Evolutionary conservation across 2,888 invertebrate genomes (phyloP).

Genomic region (Elmis aenea): DNA sequence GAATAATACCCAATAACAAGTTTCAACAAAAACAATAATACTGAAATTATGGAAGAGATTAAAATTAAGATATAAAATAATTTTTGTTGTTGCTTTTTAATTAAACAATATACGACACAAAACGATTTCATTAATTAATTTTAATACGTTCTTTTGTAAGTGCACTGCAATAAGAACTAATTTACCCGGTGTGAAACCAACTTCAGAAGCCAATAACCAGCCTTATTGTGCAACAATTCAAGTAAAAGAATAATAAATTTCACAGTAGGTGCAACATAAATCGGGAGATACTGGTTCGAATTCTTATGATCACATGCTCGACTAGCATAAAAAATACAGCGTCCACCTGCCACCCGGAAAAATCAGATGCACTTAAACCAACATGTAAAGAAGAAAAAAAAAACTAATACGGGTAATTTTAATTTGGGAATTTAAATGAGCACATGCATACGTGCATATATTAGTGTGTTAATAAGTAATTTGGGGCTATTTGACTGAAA

Average conservation of each 20-base stretch:
- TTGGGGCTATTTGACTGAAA: slow-evolving; percentile 14
- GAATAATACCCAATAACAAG: too few species aligned
- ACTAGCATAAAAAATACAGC: slow-evolving; percentile 11
- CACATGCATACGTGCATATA: slow-evolving; percentile 27
- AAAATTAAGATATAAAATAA: too few species aligned
- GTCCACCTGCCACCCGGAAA: slow-evolving; percentile 28
- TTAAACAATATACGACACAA: too few species aligned
- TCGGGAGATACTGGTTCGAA: slow-evolving; percentile 11
- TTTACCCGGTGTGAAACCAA: slow-evolving; percentile 3
- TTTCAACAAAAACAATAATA: too few species aligned
- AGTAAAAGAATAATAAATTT: slow-evolving; percentile 1
- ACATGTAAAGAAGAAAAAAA: slow-evolving; percentile 22
- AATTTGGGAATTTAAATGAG: slow-evolving; percentile 37
- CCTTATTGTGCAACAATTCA: slow-evolving; percentile 2
- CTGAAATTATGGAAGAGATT: too few species aligned
- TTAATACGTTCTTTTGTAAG: too few species aligned
- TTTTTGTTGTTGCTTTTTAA: too few species aligned
- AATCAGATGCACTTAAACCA: slow-evolving; percentile 31
- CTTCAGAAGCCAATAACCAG: slow-evolving; percentile 6
- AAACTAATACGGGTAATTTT: slow-evolving; percentile 32
- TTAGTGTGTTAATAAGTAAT: slow-evolving; percentile 20
- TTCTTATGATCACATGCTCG: slow-evolving; percentile 7
- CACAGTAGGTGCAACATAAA: slow-evolving; percentile 4
- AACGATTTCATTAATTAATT: too few species aligned
- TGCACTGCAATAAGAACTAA: too few species aligned